These are phyloP conservation scores for Alouatta palliata DNA, from an alignment of 2,113 vertebrate species.

Conservation along the genomic window DNA sequence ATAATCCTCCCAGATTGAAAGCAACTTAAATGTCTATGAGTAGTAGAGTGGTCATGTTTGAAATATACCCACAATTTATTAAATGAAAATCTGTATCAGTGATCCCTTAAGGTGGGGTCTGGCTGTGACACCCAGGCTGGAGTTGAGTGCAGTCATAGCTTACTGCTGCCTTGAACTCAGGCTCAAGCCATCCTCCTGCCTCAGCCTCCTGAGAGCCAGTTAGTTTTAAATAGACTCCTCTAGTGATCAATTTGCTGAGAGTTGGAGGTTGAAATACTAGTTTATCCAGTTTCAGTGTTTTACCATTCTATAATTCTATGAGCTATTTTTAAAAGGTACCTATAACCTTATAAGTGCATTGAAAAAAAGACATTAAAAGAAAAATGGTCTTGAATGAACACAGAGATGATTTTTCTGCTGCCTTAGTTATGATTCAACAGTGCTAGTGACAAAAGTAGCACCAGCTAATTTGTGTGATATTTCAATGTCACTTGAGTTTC, in stretches of 20 bases:
- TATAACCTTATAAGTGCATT: conserved; percentile 5
- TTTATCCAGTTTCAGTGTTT: conserved; percentile 50
- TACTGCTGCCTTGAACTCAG: background rate
- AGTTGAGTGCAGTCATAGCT: background rate
- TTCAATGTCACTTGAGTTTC: background rate
- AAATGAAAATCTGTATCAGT: conserved; percentile 7
- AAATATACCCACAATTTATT: conserved; percentile 19
- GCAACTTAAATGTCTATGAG: conserved; percentile 17
- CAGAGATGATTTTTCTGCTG: conserved; percentile 21
- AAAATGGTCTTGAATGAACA: background rate
- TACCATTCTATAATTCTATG: conserved; percentile 19
- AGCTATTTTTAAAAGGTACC: conserved; percentile 17
- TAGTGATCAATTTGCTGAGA: conserved; percentile 5
- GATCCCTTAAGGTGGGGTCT: background rate
- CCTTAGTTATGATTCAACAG: background rate
- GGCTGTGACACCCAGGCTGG: background rate
- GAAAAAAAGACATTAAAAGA: background rate
- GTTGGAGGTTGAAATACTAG: conserved; percentile 23
- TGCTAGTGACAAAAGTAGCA: conserved; percentile 14
- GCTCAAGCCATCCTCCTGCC: background rate
- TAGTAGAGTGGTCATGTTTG: conserved; percentile 29
- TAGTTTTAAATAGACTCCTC: conserved; percentile 32
- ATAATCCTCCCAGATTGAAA: background rate
- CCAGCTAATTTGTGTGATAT: background rate
- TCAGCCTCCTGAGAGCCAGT: background rate